Evolutionary conservation across 2,888 invertebrate species (phyloP).

Genomic region (Microplitis manilae): DNA sequence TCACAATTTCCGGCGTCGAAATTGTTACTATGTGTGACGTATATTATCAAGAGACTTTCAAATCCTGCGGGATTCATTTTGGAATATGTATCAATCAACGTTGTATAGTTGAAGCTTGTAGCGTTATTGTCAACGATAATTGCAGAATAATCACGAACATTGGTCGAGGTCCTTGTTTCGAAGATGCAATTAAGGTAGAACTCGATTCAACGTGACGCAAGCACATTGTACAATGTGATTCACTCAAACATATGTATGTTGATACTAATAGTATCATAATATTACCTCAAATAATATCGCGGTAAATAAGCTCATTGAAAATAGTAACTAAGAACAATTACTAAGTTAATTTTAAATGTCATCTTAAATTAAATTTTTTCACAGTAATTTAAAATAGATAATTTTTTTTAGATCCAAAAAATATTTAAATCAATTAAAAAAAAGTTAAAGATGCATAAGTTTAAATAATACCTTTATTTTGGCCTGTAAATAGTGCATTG

Average conservation of each 20-base stretch:
- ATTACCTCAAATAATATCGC: background rate
- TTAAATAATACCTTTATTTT: too few relatives aligned
- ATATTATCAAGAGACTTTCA: background rate
- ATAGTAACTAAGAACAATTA: too few relatives aligned
- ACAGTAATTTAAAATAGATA: too few relatives aligned
- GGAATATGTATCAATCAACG: constrained; percentile 17
- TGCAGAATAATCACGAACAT: constrained; percentile 20
- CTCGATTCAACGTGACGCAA: background rate
- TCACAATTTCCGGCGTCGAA: constrained; percentile 2
- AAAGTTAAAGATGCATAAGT: too few relatives aligned
- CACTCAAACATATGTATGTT: background rate
- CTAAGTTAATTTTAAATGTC: too few relatives aligned
- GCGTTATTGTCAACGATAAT: constrained; percentile 20
- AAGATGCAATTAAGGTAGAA: constrained; percentile 28
- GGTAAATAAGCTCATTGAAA: background rate
- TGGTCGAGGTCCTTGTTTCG: constrained; percentile 1
- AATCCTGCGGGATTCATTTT: background rate
- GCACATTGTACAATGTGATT: background rate
- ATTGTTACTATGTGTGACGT: constrained; percentile 2
- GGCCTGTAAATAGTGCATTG: too few relatives aligned
- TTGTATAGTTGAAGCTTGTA: background rate
- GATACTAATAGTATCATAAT: background rate
- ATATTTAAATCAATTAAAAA: too few relatives aligned
- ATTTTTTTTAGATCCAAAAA: too few relatives aligned
- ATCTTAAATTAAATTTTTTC: too few relatives aligned